Evolutionary conservation across 2,888 invertebrate species (phyloP).

Genomic region (Graphium colonna): DNA sequence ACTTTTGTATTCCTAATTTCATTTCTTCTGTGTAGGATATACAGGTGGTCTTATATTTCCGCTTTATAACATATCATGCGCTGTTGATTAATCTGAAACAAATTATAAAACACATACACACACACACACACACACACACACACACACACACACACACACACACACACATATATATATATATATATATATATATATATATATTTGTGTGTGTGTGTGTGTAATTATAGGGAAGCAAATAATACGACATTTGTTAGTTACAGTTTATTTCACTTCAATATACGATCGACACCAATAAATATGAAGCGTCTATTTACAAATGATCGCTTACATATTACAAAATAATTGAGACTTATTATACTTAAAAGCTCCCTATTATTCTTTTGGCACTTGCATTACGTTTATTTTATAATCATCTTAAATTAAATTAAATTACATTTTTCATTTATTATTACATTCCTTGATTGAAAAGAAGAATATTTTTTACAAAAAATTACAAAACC

Average conservation of each 20-base stretch:
- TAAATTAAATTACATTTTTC: slow-evolving; percentile 19
- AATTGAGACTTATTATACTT: slow-evolving; percentile 54
- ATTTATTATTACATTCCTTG: neutral
- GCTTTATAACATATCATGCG: too few species aligned
- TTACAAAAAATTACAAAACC: too few species aligned
- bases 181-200: neutral
- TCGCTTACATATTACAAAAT: slow-evolving; percentile 33
- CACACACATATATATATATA: too few species aligned
- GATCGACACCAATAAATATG: slow-evolving; percentile 60
- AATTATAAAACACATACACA: too few species aligned
- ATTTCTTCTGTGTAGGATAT: too few species aligned
- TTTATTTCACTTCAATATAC: slow-evolving; percentile 63
- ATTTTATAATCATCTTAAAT: slow-evolving; percentile 34
- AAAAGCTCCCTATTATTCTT: slow-evolving; percentile 70
- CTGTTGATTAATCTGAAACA: too few species aligned
- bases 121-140: too few species aligned
- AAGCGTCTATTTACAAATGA: slow-evolving; percentile 52
- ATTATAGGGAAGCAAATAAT: slow-evolving; percentile 30
- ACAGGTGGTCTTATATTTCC: too few species aligned
- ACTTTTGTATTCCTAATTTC: too few species aligned
- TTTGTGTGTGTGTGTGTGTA: too few species aligned
- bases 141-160: too few species aligned
- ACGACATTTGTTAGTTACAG: slow-evolving; percentile 42
- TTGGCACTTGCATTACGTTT: slow-evolving; percentile 67
- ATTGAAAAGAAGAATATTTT: too few species aligned